Conservation (phyloP, 23 tunicate genomes). For the Corella eumyota region DNA sequence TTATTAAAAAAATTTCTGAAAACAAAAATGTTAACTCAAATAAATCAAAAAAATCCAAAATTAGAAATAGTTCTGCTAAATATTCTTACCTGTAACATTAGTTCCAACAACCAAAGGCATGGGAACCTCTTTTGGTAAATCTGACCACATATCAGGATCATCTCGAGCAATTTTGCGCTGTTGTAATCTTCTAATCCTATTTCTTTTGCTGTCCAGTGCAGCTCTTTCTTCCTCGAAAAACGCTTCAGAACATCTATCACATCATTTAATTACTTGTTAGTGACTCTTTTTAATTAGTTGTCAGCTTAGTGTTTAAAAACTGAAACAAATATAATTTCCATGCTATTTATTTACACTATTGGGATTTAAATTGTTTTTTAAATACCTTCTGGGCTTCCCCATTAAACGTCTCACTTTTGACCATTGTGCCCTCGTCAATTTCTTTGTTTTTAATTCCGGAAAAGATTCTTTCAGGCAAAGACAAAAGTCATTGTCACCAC, state of each 20-base stretch:
- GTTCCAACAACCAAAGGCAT: slow-evolving; percentile 81
- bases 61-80: not conserved
- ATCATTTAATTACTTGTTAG: too few species aligned
- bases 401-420: slow-evolving; percentile 65
- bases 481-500: slow-evolving; percentile 74
- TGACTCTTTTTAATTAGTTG: too few species aligned
- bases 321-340: too few species aligned
- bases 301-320: too few species aligned
- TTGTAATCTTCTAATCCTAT: slow-evolving; percentile 49
- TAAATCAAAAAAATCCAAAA: not conserved
- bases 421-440: slow-evolving; percentile 89
- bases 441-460: slow-evolving; percentile 35
- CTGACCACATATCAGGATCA: slow-evolving; percentile 36
- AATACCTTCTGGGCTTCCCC: slow-evolving; percentile 69
- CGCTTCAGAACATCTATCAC: slow-evolving; percentile 76
- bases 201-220: slow-evolving; percentile 48
- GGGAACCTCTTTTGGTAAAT: slow-evolving; percentile 72
- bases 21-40: not conserved
- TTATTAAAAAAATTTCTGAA: not conserved
- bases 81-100: slow-evolving; percentile 45
- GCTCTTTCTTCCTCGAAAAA: slow-evolving; percentile 75
- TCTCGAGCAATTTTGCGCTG: slow-evolving; percentile 59
- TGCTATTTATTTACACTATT: too few species aligned
- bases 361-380: too few species aligned
- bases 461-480: slow-evolving; percentile 86